Conservation (phyloP, 1,140 invertebrate genomes). For the Hylaeus anthracinus region DNA sequence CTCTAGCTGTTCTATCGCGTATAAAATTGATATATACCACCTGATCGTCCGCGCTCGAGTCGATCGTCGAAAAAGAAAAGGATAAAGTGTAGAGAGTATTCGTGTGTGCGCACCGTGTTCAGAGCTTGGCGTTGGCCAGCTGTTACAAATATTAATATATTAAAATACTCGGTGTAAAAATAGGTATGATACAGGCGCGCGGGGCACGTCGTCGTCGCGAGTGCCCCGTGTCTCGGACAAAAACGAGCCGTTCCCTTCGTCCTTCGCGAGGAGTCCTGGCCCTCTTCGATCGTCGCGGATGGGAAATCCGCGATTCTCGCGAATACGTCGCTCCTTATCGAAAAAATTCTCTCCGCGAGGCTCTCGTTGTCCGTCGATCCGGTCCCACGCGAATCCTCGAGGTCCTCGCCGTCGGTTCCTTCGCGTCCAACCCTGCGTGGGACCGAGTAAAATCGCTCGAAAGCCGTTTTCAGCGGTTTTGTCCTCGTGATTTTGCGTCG, state of each 20-base stretch:
- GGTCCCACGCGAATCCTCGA: constrained; percentile 21
- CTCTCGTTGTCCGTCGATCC: neutral
- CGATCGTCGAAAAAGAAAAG: constrained; percentile 49
- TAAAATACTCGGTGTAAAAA: constrained; percentile 79
- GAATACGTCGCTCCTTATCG: neutral
- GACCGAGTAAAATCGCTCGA: constrained; percentile 61
- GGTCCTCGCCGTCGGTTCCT: constrained; percentile 22
- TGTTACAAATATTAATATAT: constrained; percentile 65
- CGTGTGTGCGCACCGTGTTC: constrained; percentile 38
- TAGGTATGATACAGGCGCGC: constrained; percentile 72
- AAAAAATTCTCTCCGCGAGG: neutral
- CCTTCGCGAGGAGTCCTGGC: neutral
- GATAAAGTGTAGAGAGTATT: constrained; percentile 53
- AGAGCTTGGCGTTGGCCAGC: constrained; percentile 13
- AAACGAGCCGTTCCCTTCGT: constrained; percentile 22
- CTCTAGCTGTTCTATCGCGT: constrained; percentile 40
- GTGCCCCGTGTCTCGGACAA: constrained; percentile 16
- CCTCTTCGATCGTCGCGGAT: neutral
- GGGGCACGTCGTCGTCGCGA: constrained; percentile 28
- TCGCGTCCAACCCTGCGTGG: constrained; percentile 26
- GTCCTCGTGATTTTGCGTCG: constrained; percentile 13
- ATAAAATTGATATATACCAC: constrained; percentile 29
- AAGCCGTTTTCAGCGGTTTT: constrained; percentile 66
- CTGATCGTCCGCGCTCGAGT: constrained; percentile 50
- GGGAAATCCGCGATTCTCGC: neutral